Evolutionary conservation across 2,888 invertebrate species (phyloP).

Genomic region (Apoda limacodes): DNA sequence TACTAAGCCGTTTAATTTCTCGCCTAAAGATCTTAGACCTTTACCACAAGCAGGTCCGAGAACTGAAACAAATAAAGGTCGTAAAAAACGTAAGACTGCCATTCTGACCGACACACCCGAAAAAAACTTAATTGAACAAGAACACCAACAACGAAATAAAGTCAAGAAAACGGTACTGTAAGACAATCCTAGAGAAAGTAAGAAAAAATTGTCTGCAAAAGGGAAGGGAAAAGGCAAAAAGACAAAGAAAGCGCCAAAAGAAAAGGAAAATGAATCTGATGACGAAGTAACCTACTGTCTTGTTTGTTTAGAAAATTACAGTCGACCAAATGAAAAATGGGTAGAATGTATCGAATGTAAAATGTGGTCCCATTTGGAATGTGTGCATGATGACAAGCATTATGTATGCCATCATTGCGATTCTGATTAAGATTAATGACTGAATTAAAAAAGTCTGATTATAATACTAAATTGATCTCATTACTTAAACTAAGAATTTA

Average conservation of each 20-base stretch:
- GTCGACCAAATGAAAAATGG: slow-evolving; percentile 12
- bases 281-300: slow-evolving; percentile 13
- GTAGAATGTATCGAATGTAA: slow-evolving; percentile 11
- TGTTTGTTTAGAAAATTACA: slow-evolving; percentile 13
- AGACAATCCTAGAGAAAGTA: slow-evolving; percentile 13
- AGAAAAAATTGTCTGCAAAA: slow-evolving; percentile 11
- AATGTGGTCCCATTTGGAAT: slow-evolving; percentile 8
- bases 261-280: slow-evolving; percentile 12
- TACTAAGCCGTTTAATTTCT: slow-evolving; percentile 5
- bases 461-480: slow-evolving; percentile 5
- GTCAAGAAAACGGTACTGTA: slow-evolving; percentile 12
- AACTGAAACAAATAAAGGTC: slow-evolving; percentile 12
- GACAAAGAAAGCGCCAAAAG: slow-evolving; percentile 12
- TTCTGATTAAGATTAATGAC: background rate
- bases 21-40: slow-evolving; percentile 16
- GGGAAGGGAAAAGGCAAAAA: slow-evolving; percentile 9
- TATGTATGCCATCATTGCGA: slow-evolving; percentile 3
- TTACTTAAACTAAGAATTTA: slow-evolving; percentile 6
- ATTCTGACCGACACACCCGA: slow-evolving; percentile 16
- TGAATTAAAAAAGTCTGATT: slow-evolving; percentile 2
- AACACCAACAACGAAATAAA: slow-evolving; percentile 17
- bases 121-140: slow-evolving; percentile 19
- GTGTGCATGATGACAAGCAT: slow-evolving; percentile 4
- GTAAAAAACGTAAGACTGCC: slow-evolving; percentile 15
- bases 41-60: slow-evolving; percentile 16